These are phyloP conservation scores for Pseudopleuronectes americanus DNA, from an alignment of 2,797 vertebrate species.

Conservation along the genomic window DNA sequence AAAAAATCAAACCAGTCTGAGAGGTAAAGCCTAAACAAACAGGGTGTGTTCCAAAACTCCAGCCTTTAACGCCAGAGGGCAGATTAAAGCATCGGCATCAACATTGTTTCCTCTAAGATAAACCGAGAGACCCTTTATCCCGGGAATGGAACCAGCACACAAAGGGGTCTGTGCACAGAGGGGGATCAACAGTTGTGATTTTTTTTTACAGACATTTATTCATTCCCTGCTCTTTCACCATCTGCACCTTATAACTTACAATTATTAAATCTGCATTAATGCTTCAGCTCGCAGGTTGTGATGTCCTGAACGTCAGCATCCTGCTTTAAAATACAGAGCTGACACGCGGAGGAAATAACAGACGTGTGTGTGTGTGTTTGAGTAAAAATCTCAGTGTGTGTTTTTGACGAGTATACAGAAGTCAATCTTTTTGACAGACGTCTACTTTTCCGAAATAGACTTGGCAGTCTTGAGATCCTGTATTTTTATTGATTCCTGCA, in stretches of 20 bases:
- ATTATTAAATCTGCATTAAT: background rate
- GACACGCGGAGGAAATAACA: no score
- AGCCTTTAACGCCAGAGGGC: constrained; percentile 26
- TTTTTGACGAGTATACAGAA: constrained; percentile 8
- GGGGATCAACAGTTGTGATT: background rate
- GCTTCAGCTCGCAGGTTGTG: constrained; percentile 11
- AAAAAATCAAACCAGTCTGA: constrained; percentile 33
- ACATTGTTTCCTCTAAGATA: constrained; percentile 16
- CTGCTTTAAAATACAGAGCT: background rate
- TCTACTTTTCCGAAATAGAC: constrained; percentile 55
- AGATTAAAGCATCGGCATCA: constrained; percentile 23
- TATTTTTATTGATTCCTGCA: constrained; percentile 22
- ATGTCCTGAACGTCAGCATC: constrained; percentile 15
- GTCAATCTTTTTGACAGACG: constrained; percentile 71
- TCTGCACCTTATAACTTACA: background rate
- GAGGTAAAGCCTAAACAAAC: constrained; percentile 33
- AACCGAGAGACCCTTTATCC: constrained; percentile 20
- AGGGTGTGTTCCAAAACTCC: constrained; percentile 16
- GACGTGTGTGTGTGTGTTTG: background rate
- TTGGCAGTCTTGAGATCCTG: constrained; percentile 25
- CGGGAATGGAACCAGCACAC: background rate
- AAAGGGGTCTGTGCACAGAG: background rate
- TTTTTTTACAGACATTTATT: constrained; percentile 14
- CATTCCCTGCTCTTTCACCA: background rate
- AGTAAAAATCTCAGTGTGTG: background rate